Evolutionary conservation across 1,140 invertebrate genomes (phyloP).

Genomic region (Sycophila sp.): DNA sequence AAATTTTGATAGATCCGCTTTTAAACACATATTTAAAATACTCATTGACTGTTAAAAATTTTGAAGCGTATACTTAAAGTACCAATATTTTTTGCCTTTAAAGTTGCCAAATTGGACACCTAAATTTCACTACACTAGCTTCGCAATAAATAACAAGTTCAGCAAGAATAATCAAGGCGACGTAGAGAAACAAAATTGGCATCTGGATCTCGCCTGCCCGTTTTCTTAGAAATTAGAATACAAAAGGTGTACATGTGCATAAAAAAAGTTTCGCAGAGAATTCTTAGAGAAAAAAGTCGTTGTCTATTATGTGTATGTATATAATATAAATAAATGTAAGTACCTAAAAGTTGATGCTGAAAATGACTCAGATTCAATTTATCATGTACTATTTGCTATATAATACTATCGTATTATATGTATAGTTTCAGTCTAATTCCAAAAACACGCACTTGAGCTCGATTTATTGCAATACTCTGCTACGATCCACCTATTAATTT

Average conservation of each 20-base stretch:
- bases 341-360: background rate
- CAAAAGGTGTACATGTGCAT: background rate
- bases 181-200: background rate
- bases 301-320: constrained; percentile 19
- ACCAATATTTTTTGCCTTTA: background rate
- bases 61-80: too few relatives aligned
- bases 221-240: background rate
- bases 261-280: background rate
- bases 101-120: background rate
- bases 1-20: too few relatives aligned
- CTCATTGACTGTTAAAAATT: too few relatives aligned
- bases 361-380: too few relatives aligned
- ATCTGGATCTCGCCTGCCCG: constrained; percentile 13
- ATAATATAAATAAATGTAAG: constrained; percentile 14
- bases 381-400: background rate
- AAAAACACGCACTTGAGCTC: background rate
- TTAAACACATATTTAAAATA: too few relatives aligned
- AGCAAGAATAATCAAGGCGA: too few relatives aligned
- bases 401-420: background rate
- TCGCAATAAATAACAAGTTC: background rate
- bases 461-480: too few relatives aligned
- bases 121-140: background rate
- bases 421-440: background rate
- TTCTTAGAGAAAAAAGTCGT: constrained; percentile 8
- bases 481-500: too few relatives aligned